Evolutionary conservation across 2,113 vertebrate genomes (phyloP).

Genomic region (Leiothrix lutea): DNA sequence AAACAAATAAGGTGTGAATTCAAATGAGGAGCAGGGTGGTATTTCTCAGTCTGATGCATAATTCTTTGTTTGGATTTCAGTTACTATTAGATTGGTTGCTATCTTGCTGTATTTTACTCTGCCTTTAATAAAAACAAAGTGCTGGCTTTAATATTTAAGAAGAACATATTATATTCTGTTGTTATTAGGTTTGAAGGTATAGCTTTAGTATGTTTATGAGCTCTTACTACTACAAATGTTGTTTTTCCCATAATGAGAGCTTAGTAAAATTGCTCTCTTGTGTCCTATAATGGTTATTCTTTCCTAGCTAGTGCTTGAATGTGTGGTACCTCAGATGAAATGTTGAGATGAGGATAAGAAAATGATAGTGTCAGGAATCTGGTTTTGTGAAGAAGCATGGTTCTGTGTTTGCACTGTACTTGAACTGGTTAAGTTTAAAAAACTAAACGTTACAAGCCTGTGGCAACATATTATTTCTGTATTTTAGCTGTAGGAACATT

Average conservation of each 20-base stretch:
- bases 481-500: slow-evolving; percentile 63
- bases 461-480: slow-evolving; percentile 60
- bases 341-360: neutral
- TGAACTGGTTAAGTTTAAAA: slow-evolving; percentile 48
- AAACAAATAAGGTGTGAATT: neutral
- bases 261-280: slow-evolving; percentile 38
- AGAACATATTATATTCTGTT: slow-evolving; percentile 11
- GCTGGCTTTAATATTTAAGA: slow-evolving; percentile 43
- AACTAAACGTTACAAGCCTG: slow-evolving; percentile 14
- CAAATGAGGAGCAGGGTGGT: neutral
- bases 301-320: neutral
- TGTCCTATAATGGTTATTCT: slow-evolving; percentile 34
- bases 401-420: neutral
- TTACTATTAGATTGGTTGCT: neutral
- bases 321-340: neutral
- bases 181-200: neutral
- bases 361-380: neutral
- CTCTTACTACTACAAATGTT: slow-evolving; percentile 40
- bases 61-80: neutral
- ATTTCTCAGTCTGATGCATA: neutral
- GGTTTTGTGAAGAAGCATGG: neutral
- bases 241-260: slow-evolving; percentile 40
- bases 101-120: neutral
- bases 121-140: neutral
- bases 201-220: slow-evolving; percentile 16